Conservation (phyloP, 2,113 vertebrate species). For the Ceuthmochares aereus region DNA sequence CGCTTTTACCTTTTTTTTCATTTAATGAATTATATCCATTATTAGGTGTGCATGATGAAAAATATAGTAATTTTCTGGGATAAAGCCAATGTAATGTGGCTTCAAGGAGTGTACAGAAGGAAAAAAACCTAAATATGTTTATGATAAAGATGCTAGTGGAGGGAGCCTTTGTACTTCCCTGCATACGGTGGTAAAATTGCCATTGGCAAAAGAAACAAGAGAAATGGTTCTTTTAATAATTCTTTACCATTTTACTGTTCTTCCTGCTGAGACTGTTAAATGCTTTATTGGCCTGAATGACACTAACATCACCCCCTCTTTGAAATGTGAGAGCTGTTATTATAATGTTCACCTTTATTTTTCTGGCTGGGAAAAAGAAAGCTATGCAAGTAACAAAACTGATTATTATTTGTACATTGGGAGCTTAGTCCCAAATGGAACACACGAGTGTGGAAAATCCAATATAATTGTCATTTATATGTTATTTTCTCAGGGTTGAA, state of each 20-base stretch:
- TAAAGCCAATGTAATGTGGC: neutral
- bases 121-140: neutral
- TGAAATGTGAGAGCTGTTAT: neutral
- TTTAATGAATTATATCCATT: neutral
- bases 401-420: constrained; percentile 1
- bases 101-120: neutral
- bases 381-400: neutral
- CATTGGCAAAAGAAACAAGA: neutral
- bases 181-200: neutral
- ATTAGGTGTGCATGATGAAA: neutral
- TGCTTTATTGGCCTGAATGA: constrained; percentile 6
- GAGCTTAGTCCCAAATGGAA: neutral
- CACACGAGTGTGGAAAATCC: neutral
- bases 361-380: neutral
- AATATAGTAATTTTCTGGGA: neutral
- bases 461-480: neutral
- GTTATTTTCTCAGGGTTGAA: neutral
- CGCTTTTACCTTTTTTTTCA: neutral
- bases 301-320: neutral
- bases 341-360: neutral
- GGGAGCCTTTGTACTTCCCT: neutral
- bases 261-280: constrained; percentile 18
- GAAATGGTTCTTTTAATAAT: neutral
- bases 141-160: neutral
- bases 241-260: constrained; percentile 12